Base-by-base conservation (phyloP, 2,797 vertebrate species). In the Lutjanus campechanus region DNA sequence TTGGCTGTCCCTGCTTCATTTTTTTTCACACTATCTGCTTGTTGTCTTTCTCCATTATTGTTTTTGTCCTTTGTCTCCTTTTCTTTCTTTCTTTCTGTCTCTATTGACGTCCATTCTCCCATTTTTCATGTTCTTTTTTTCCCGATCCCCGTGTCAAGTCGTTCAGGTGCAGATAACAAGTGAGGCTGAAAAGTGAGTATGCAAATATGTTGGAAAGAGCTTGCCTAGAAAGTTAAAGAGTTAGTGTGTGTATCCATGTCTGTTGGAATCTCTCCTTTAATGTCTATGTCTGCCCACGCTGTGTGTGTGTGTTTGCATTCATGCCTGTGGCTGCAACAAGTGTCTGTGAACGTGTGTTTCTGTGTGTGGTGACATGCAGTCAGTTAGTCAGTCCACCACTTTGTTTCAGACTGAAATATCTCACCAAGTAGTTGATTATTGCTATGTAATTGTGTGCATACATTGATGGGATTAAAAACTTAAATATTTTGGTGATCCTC, bases 111-210 rank as follows among this genome's bases (percentile, higher is more conserved):
- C 43, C 17, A 44, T 29, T 15, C 22, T 43, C 51, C 65, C 17
- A 36, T 64, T 25, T 82, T 13, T 59, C 16, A 40, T 36, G 11
- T 41, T 54, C 54, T 17, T 46, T 73, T 69, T 76, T 43, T 40
- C 13, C 56, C 10, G 0, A 0, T 36, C 36, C 15, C 10, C 12
- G 3, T 43, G 58, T 40, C 46, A 50, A 58, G 7, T 74, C 65
- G 36, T 50, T 44, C 29, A 17, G 51, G 47, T 51, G 44, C 11
- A 43, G 16, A 66, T 19, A 59, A 60, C 19, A 50, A 72, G 25
- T 36, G 67, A 43, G 54, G 17, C 41, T 40, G 51, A 41, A 49
- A 67, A 8, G 50, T 44, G 40, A 58, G 43, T 60, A 29, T 36
- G 44, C 56, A 54, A 71, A 72, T 25, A 6, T 29, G 56, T 8